Evolutionary conservation across 1,140 invertebrate genomes (phyloP).

Genomic region (Aphelenchoides fujianensis): DNA sequence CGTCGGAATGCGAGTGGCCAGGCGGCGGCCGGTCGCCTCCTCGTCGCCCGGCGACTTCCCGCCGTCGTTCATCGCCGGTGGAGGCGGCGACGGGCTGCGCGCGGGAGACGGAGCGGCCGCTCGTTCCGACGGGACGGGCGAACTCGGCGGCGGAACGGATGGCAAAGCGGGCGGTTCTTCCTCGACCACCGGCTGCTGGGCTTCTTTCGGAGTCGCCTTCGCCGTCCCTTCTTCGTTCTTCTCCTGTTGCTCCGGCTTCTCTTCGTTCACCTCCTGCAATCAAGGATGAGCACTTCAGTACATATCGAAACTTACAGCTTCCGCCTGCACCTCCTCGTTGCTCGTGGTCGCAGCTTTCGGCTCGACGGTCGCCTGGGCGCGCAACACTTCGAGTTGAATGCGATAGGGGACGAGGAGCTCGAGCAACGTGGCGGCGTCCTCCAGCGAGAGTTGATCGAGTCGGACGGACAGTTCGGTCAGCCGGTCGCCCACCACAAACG

Average conservation of each 20-base stretch:
- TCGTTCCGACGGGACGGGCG: not conserved
- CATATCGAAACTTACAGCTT: not conserved
- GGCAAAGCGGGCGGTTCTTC: slow-evolving; percentile 5
- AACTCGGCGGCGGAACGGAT: not conserved
- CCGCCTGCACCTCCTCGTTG: slow-evolving; percentile 3
- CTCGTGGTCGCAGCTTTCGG: not conserved
- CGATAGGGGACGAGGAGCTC: slow-evolving; percentile 15
- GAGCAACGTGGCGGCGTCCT: slow-evolving; percentile 3
- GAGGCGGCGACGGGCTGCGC: slow-evolving; percentile 1
- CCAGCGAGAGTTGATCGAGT: not conserved
- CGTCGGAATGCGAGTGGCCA: slow-evolving; percentile 12
- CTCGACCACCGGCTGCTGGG: not conserved
- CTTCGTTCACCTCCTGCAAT: slow-evolving; percentile 15
- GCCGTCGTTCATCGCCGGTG: not conserved
- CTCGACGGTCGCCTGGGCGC: not conserved
- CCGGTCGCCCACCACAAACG: not conserved
- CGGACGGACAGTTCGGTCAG: not conserved
- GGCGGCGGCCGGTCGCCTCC: not conserved
- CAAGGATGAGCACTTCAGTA: not conserved
- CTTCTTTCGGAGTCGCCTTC: slow-evolving; percentile 21
- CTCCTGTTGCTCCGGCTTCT: slow-evolving; percentile 13
- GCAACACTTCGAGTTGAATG: slow-evolving; percentile 4
- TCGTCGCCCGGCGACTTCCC: not conserved
- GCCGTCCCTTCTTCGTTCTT: slow-evolving; percentile 9
- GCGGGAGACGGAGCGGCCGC: not conserved